A percentile compares a stretch with the other conserved stretches of the same genome.
Conservation (phyloP, 2,888 invertebrate genomes). For the Tubulanus polymorphus region DNA sequence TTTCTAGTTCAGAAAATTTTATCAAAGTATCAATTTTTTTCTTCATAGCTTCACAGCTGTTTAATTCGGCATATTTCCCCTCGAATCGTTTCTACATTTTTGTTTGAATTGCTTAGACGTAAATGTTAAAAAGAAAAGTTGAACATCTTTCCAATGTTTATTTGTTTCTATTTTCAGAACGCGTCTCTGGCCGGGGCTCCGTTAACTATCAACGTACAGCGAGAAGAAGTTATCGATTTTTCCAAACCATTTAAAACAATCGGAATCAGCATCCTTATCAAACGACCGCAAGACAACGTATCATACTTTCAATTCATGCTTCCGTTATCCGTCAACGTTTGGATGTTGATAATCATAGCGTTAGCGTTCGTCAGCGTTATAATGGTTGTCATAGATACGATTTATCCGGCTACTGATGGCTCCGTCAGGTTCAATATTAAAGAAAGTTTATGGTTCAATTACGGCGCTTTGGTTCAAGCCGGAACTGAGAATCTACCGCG, state of each 20-base stretch:
- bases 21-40: too few relatives aligned
- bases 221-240: constrained; percentile 92
- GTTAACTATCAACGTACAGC: constrained; percentile 85
- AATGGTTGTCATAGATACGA: constrained; percentile 38
- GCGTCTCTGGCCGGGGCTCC: constrained; percentile 93
- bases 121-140: too few relatives aligned
- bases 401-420: constrained; percentile 29
- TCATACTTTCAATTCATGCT: constrained; percentile 95
- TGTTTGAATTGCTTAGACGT: too few relatives aligned
- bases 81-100: too few relatives aligned
- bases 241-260: constrained; percentile 96
- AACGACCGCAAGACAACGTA: constrained; percentile 78
- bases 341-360: constrained; percentile 41
- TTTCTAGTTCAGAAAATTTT: too few relatives aligned
- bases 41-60: too few relatives aligned
- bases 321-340: constrained; percentile 91
- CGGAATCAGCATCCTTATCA: constrained; percentile 90
- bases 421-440: constrained; percentile 28
- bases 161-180: constrained; percentile 66
- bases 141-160: too few relatives aligned
- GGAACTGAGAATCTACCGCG: constrained; percentile 31
- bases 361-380: constrained; percentile 35
- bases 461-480: constrained; percentile 41
- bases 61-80: too few relatives aligned
- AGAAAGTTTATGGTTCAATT: constrained; percentile 46